Base-by-base conservation (phyloP, 2,888 invertebrate genomes). In the Rhorus exstirpatorius region DNA sequence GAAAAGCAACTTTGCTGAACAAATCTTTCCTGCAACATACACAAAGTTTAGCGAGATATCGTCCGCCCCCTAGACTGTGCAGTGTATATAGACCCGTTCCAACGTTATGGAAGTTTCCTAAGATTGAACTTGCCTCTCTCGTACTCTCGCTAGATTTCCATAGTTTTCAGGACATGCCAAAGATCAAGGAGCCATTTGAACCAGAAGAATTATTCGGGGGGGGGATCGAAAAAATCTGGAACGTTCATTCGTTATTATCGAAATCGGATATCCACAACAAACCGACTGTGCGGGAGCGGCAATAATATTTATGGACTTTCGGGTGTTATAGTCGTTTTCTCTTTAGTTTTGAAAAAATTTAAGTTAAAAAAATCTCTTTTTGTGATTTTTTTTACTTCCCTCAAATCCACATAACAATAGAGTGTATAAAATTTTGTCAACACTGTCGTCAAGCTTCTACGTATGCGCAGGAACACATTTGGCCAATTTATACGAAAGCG, bases 11-110 rank as follows among this genome's bases (percentile, higher is more conserved):
- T 81, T 77, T 71, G 51, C 65, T 49, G 71, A 81, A 83, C 80
- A 83, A 83, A 83, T 83, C 83, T 83, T 79, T 75, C 75, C 24
- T 55, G 41, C 74, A 49, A 81, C 70, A 78, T 44, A 80, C 72
- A 80, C 63, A 72, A 77, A 83, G 61, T 77, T 74, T 68, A 53
- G 60, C 46, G 58, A 49, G 38, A 46, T 61, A 77, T 72, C 65
- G 67, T 31, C 21, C 35, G 19, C 49, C 60, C 68, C 55, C 49
- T 41, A 6, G 17, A 19, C n/a, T 21, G n/a, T 21, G 44, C 41
- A 41, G 38, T 21, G 26, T 68, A 61, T 35, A 55, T 46, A n/a
- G n/a, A n/a, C 51, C 38, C 17, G 44, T 72, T 72, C 51, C 44
- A 72, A 61, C 77, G 71, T 71, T 74, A 71, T 60, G 26, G 31